A percentile compares a stretch with the other conserved stretches of the same genome.
These are phyloP conservation scores for Rhabditoides inermis DNA, from an alignment of 2,888 invertebrate genomes.

Conservation along the genomic window DNA sequence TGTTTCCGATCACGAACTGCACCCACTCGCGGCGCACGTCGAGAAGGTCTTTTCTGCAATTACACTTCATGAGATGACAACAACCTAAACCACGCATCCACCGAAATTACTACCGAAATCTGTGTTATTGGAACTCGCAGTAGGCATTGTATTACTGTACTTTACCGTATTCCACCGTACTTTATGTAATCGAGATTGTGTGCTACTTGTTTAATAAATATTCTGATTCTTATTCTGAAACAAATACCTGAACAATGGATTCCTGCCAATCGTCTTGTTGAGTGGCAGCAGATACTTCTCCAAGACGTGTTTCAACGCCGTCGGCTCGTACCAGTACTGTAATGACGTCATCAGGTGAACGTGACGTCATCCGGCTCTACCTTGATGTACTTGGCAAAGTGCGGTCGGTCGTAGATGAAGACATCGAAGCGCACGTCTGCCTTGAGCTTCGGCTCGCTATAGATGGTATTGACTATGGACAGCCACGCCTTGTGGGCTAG, in stretches of 20 bases:
- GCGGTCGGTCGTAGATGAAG: slow-evolving; percentile 20
- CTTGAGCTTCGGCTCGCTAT: slow-evolving; percentile 17
- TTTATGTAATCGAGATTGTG: background rate
- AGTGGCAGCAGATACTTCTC: slow-evolving; percentile 5
- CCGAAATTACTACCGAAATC: too few relatives aligned
- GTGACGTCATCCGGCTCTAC: too few relatives aligned
- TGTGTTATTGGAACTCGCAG: too few relatives aligned
- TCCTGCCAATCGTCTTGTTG: slow-evolving; percentile 9
- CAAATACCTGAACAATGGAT: slow-evolving; percentile 18
- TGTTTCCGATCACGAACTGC: slow-evolving; percentile 22
- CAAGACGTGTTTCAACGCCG: background rate
- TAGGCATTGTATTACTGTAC: too few relatives aligned
- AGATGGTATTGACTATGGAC: slow-evolving; percentile 15
- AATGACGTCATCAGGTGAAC: background rate
- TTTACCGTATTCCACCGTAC: too few relatives aligned
- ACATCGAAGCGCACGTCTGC: slow-evolving; percentile 10
- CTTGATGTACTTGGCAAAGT: slow-evolving; percentile 16
- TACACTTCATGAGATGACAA: background rate
- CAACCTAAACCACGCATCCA: too few relatives aligned
- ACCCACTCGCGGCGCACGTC: slow-evolving; percentile 17
- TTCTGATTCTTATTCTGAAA: background rate
- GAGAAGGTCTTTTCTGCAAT: slow-evolving; percentile 18
- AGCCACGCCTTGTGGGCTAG: slow-evolving; percentile 13
- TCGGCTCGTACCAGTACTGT: slow-evolving; percentile 20
- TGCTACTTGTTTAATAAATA: background rate